phyloP scores from a whole-genome alignment of 2,113 vertebrate species.

The Brienomyrus brachyistius region DNA sequence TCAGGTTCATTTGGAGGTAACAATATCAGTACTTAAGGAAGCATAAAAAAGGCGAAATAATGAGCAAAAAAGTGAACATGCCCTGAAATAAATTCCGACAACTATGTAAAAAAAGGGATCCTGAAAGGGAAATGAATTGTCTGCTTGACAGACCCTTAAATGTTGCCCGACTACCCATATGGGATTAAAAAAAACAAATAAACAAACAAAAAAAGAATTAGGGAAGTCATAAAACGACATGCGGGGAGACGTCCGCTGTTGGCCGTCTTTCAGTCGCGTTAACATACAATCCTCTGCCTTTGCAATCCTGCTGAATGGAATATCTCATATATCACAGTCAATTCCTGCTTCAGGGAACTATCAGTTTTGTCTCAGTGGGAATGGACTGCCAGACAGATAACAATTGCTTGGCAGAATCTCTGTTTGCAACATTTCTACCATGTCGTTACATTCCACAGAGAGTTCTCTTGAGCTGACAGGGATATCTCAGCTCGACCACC shows the following conservation, averaged over 20 bases:
- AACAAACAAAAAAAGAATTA: background rate
- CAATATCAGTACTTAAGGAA: background rate
- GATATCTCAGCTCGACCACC: background rate
- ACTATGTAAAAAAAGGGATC: background rate
- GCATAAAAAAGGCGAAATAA: background rate
- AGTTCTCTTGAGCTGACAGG: background rate
- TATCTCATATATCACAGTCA: constrained; percentile 10
- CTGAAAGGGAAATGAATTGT: background rate
- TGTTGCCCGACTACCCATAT: background rate
- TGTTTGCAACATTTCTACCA: background rate
- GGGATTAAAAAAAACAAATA: background rate
- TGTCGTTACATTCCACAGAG: background rate
- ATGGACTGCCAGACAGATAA: background rate
- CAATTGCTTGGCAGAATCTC: background rate
- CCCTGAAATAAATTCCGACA: background rate
- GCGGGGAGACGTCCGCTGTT: background rate
- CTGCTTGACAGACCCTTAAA: background rate
- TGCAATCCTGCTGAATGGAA: background rate
- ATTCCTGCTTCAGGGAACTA: background rate
- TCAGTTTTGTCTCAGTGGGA: background rate
- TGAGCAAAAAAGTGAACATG: background rate
- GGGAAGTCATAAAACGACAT: background rate
- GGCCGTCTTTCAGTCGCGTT: background rate
- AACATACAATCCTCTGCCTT: background rate
- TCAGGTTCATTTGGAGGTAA: background rate